A percentile compares a stretch with the other conserved stretches of the same genome.
These are phyloP conservation scores for Molossus molossus DNA, from an alignment of 2,797 vertebrate species.

Conservation along the genomic window DNA sequence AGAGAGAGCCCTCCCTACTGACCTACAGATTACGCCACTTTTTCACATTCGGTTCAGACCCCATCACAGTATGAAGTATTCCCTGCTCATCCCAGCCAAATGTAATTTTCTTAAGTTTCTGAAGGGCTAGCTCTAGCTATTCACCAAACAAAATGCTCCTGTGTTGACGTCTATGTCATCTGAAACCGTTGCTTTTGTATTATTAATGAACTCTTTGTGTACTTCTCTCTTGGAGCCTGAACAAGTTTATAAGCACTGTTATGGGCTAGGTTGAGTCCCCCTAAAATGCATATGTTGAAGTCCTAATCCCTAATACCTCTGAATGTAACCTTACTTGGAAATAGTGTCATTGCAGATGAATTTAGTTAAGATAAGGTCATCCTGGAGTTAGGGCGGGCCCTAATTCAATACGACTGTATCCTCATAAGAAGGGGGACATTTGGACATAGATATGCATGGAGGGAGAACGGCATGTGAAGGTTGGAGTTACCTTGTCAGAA, in stretches of 20 bases:
- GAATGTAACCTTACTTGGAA: constrained; percentile 40
- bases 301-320: background rate
- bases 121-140: background rate
- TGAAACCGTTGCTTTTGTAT: background rate
- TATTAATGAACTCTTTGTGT: background rate
- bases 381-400: background rate
- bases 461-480: background rate
- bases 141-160: background rate
- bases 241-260: background rate
- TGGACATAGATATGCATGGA: background rate
- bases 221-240: background rate
- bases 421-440: background rate
- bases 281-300: background rate
- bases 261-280: background rate
- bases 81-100: background rate
- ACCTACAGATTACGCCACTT: background rate
- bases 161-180: background rate
- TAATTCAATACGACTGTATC: background rate
- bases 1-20: background rate
- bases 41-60: background rate
- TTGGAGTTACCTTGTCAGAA: background rate
- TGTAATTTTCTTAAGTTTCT: background rate
- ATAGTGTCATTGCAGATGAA: background rate
- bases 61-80: background rate
- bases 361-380: background rate